phyloP scores from a whole-genome alignment of 2,888 invertebrate species.

The Zonitis immaculata region DNA sequence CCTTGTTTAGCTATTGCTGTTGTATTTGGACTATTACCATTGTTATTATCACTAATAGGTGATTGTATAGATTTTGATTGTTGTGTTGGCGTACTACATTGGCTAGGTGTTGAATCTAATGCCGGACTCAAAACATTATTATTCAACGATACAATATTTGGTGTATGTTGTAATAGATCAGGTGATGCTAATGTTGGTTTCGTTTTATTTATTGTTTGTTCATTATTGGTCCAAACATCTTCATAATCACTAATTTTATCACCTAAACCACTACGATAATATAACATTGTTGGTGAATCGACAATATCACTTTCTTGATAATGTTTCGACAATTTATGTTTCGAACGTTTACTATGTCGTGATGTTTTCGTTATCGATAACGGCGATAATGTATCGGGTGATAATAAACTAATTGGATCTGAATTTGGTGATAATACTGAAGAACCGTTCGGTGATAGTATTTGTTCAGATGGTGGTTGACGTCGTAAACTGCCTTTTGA shows the following conservation, averaged over 20 bases:
- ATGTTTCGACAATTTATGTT: conserved; percentile 65
- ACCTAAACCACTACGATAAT: conserved; percentile 80
- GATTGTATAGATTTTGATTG: conserved; percentile 10
- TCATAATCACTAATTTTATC: conserved; percentile 95
- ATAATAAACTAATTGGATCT: conserved; percentile 48
- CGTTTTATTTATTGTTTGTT: conserved; percentile 47
- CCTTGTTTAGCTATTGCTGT: conserved; percentile 71
- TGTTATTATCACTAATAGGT: conserved; percentile 12
- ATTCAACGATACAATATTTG: conserved; percentile 56
- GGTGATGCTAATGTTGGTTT: conserved; percentile 36
- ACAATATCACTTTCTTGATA: conserved; percentile 78
- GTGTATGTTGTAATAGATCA: conserved; percentile 45
- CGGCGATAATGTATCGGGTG: conserved; percentile 48
- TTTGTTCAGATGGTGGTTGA: conserved; percentile 44
- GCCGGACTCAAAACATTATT: conserved; percentile 50
- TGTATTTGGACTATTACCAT: conserved; percentile 24
- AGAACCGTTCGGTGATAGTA: conserved; percentile 39
- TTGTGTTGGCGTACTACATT: conserved; percentile 38
- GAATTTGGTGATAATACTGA: conserved; percentile 47
- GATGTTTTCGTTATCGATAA: conserved; percentile 55
- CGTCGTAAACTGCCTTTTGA: conserved; percentile 64
- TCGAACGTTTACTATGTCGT: conserved; percentile 45
- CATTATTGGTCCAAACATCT: conserved; percentile 77
- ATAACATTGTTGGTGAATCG: conserved; percentile 75
- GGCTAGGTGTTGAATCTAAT: conserved; percentile 36